Evolutionary conservation across 2,113 vertebrate species (phyloP).

Genomic region (Seriola rivoliana): DNA sequence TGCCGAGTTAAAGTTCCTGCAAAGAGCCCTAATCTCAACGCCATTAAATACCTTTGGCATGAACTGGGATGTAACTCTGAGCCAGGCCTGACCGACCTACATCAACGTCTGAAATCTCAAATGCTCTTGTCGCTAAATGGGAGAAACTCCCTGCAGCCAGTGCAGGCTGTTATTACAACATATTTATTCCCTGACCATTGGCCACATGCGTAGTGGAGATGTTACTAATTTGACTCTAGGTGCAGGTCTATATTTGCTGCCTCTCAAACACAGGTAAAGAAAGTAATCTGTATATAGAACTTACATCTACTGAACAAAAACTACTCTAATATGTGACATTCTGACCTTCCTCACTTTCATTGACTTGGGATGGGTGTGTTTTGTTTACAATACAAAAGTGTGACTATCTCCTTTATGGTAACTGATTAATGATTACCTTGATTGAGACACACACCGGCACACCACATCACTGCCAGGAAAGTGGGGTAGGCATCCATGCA

Average conservation of each 20-base stretch:
- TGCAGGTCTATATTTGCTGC: background rate
- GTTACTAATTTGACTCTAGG: background rate
- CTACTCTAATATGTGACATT: background rate
- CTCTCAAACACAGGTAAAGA: background rate
- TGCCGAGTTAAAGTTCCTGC: background rate
- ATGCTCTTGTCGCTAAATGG: too few species aligned
- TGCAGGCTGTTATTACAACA: background rate
- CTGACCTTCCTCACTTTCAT: background rate
- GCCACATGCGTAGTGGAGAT: too few species aligned
- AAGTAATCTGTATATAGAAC: background rate
- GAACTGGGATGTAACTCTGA: background rate
- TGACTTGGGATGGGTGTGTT: constrained; percentile 15
- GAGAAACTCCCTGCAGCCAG: background rate
- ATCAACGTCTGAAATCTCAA: too few species aligned
- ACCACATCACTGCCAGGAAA: constrained; percentile 94
- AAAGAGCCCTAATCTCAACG: background rate
- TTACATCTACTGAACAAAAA: too few species aligned
- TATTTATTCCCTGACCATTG: background rate
- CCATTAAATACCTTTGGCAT: background rate
- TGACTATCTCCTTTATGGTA: background rate
- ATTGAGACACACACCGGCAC: constrained; percentile 92
- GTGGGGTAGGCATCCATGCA: constrained; percentile 93
- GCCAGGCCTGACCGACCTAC: too few species aligned
- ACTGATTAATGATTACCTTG: constrained; percentile 87
- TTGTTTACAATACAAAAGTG: background rate